These are phyloP conservation scores for Orius insidiosus DNA, from an alignment of 1,140 invertebrate species.

Conservation along the genomic window DNA sequence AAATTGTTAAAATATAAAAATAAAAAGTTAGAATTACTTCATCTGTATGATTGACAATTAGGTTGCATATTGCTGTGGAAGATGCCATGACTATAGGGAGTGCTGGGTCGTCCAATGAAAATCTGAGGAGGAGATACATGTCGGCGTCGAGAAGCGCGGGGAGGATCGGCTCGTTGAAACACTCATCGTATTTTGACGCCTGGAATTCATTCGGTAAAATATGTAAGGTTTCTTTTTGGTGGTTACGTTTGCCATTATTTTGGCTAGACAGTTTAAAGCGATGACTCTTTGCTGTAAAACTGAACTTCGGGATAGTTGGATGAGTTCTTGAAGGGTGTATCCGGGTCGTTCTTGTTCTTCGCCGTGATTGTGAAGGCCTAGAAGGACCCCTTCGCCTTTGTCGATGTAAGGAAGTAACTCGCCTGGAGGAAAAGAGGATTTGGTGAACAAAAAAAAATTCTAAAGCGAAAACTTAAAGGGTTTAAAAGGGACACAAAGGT, in stretches of 20 bases:
- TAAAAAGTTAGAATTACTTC: conserved; percentile 16
- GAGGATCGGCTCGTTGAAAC: conserved; percentile 31
- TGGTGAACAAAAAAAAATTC: no score
- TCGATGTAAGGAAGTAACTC: conserved; percentile 48
- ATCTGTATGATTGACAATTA: conserved; percentile 57
- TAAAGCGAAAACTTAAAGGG: no score
- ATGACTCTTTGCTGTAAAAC: conserved; percentile 58
- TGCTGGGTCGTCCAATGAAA: conserved; percentile 67
- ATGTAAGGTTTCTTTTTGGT: conserved; percentile 27
- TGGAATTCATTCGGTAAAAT: neutral
- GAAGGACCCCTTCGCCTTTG: conserved; percentile 36
- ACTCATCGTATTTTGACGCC: conserved; percentile 41
- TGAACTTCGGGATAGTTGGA: conserved; percentile 50
- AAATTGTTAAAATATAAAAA: neutral
- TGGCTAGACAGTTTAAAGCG: conserved; percentile 57
- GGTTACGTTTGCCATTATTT: conserved; percentile 56
- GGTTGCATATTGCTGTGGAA: conserved; percentile 48
- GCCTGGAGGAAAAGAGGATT: no score
- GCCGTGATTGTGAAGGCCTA: conserved; percentile 75
- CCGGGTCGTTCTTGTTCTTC: conserved; percentile 78
- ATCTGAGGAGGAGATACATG: conserved; percentile 62
- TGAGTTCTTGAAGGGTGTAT: conserved; percentile 71
- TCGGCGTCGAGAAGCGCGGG: conserved; percentile 36
- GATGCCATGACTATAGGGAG: conserved; percentile 49
- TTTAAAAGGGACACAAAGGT: no score